Base-by-base conservation (phyloP, 2,888 invertebrate genomes). In the Hermaeophaga mercurialis region DNA sequence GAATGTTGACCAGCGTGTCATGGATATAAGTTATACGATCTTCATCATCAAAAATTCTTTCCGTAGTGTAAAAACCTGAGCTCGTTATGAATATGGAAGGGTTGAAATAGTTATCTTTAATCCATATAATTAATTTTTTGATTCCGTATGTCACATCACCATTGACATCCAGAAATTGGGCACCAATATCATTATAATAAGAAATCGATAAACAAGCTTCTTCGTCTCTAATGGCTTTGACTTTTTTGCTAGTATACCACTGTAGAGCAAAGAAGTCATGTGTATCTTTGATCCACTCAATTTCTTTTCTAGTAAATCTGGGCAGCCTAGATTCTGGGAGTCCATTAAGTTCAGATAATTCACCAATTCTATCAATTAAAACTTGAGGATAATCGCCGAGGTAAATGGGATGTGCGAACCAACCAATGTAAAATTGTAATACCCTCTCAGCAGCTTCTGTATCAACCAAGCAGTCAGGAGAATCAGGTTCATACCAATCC, bases 181-280 rank as follows among this genome's bases (percentile, higher is more conserved):
- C 38, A 3, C 47, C 41, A 33, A 43, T 24, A 15, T 50, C 50
- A 12, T 12, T 15, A 9, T 26, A 17, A 43, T 43, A 50, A 9
- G 31, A 22, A 3, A 2, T 9, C 1, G 41, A 11, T 3, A 4
- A 3, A 8, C 12, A 22, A 7, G 6, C 14, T n/a, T 19, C 9
- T 7, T 19, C 34, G n/a, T n/a, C n/a, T 5, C 9, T n/a, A 15
- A 18, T 28, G 7, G 14, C 9, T 33, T 26, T 43, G 4, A 31
- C 18, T 9, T 2, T 33, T 14, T 33, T 11, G 12, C 3, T 33
- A 9, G 3, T 33, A 7, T 12, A 33, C 33, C 33, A 33, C 6
- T 33, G 11, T 3, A 91, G 72, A 0, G 89, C 90, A 48, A 91
- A 79, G 74, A 87, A 89, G 71, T 92, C 90, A 1, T 81, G 80